Evolutionary conservation across 1,140 invertebrate species (phyloP).

Genomic region (Ephestia elutella): DNA sequence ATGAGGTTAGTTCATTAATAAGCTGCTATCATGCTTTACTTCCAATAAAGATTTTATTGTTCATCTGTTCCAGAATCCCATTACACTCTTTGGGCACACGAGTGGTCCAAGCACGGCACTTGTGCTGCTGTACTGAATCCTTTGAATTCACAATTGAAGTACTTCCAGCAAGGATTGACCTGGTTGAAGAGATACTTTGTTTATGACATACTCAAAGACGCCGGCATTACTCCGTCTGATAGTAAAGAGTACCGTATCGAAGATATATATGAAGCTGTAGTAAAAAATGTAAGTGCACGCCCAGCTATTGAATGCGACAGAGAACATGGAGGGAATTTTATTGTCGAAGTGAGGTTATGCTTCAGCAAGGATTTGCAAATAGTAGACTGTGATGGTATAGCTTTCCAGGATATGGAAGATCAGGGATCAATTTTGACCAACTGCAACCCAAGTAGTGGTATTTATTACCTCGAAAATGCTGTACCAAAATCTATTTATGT

Average conservation of each 20-base stretch:
- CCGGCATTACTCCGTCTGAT: conserved; percentile 76
- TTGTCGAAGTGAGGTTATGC: conserved; percentile 81
- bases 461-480: conserved; percentile 75
- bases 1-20: too few species aligned
- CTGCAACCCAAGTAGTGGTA: conserved; percentile 71
- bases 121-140: conserved; percentile 79
- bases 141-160: conserved; percentile 81
- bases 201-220: conserved; percentile 75
- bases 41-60: not conserved
- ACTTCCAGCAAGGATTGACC: conserved; percentile 80
- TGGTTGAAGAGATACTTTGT: conserved; percentile 80
- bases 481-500: conserved; percentile 52
- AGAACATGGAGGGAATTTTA: conserved; percentile 75
- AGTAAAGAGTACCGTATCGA: conserved; percentile 74
- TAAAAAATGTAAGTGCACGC: conserved; percentile 73
- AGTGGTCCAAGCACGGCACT: conserved; percentile 90
- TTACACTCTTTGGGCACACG: conserved; percentile 83
- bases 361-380: conserved; percentile 78
- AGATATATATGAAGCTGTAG: conserved; percentile 76
- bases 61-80: conserved; percentile 60
- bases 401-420: conserved; percentile 31
- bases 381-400: conserved; percentile 75
- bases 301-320: conserved; percentile 78
- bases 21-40: too few species aligned
- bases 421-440: conserved; percentile 74